These are phyloP conservation scores for Drosophila setifemur DNA, from an alignment of 1,140 invertebrate species.

Conservation along the genomic window DNA sequence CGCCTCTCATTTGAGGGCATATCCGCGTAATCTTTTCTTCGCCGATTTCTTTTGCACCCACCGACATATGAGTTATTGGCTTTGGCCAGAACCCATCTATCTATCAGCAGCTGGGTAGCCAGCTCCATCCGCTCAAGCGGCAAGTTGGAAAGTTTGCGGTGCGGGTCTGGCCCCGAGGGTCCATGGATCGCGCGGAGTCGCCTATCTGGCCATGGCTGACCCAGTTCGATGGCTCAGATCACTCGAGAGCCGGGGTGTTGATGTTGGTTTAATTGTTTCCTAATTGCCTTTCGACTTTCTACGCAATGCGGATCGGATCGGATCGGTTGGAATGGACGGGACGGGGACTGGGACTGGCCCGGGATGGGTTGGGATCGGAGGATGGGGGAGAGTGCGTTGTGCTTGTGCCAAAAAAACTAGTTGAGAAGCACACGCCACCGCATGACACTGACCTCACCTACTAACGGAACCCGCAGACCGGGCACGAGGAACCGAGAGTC, in stretches of 20 bases:
- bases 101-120: conserved; percentile 11
- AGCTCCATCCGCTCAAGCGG: conserved; percentile 25
- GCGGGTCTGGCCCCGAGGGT: conserved; percentile 30
- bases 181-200: conserved; percentile 2
- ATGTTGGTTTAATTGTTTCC: conserved; percentile 73
- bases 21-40: conserved; percentile 11
- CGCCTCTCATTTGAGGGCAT: conserved; percentile 22
- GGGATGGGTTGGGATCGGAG: not conserved
- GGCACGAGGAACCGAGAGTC: conserved; percentile 43
- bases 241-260: conserved; percentile 17
- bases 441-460: conserved; percentile 80
- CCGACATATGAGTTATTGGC: conserved; percentile 30
- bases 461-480: conserved; percentile 68
- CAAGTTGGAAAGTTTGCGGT: conserved; percentile 35
- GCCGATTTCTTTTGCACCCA: conserved; percentile 34
- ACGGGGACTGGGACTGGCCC: not conserved
- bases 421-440: conserved; percentile 58
- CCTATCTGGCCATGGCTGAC: conserved; percentile 27
- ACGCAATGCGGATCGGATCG: conserved; percentile 12
- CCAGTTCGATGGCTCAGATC: conserved; percentile 27
- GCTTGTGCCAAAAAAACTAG: conserved; percentile 70
- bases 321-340: conserved; percentile 4
- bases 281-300: conserved; percentile 64
- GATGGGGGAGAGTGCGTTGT: conserved; percentile 33
- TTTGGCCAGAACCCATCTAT: conserved; percentile 36